Conservation (phyloP, 53 echinoderm and acorn worm species). For the Paracentrotus lividus region DNA sequence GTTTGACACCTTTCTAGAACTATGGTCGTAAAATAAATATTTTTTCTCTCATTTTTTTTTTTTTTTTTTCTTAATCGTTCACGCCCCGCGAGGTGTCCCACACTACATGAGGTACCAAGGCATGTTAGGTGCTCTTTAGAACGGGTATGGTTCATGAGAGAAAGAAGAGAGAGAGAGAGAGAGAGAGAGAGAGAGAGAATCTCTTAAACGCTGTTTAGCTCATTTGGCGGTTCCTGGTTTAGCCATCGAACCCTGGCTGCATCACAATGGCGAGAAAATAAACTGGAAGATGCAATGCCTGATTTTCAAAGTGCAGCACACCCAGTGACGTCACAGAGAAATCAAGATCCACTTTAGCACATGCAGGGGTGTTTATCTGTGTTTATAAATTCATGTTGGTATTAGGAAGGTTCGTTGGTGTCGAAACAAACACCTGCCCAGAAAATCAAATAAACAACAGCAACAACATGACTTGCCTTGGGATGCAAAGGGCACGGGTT, state of each 20-base stretch:
- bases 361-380: conserved; percentile 31
- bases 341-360: neutral
- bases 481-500: no score
- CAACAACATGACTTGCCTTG: neutral
- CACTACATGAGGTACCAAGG: neutral
- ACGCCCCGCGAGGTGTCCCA: neutral
- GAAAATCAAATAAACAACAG: neutral
- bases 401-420: neutral
- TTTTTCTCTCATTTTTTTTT: neutral
- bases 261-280: conserved; percentile 10
- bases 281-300: conserved; percentile 14
- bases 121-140: neutral
- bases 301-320: conserved; percentile 3
- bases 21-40: neutral
- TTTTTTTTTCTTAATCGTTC: no score
- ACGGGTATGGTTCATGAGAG: no score
- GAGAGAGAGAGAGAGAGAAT: neutral
- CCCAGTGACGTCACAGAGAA: conserved; percentile 22
- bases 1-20: neutral
- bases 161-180: no score
- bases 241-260: neutral
- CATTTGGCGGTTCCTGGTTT: conserved; percentile 6
- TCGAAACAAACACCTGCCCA: neutral
- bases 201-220: conserved; percentile 22
- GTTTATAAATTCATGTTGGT: neutral